Evolutionary conservation across 1,140 invertebrate species (phyloP), one percentile per base, ranked within the genome.

Genomic region (Heliconius congener): DNA sequence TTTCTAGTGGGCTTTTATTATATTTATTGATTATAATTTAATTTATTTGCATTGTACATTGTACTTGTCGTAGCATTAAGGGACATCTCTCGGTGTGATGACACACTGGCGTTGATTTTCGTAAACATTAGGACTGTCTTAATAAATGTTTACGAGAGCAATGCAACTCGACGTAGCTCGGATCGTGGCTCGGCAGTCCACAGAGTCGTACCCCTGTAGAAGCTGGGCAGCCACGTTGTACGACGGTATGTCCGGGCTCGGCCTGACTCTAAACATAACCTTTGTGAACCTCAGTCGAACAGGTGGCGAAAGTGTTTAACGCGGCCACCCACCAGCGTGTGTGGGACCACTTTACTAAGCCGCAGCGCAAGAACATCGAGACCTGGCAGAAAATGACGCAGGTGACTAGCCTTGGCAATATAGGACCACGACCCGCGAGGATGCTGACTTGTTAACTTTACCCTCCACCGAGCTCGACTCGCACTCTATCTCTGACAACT

Each of bases 271-370:
- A 91, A 92, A 94, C 88, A 86, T 91, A 88, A 88, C 88, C 83
- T 92, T 89, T 93, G 90, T 94, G 88, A 92, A 92, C 86, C 87
- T 93, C 97, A 99, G 98, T 99, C 97, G 97, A 98, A 97, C 98
- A 99, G 97, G 98, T 99, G 96, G 98, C 98, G 97, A 97, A 98
- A 96, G 98, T 99, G 95, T 99, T 99, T 96, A 96, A 96, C 92
- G 97, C 98, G 86, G 98, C 98, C 90, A 97, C 97, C 95, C 98
- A 99, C 96, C 99, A 99, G 97, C 99, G 99, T 95, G 98, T 98
- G 95, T 99, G 98, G 98, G 99, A 99, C 96, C 98, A 99, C 97
- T 99, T 99, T 96, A 99, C 98, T 95, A 99, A 99, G 96, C 98
- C 98, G 83, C 98, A 99, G 95, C 96, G 98, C 95, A 99, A 99